Evolutionary conservation across 2,113 vertebrate genomes (phyloP), one percentile per base, ranked within the genome.

Genomic region (Synodontis membranacea): DNA sequence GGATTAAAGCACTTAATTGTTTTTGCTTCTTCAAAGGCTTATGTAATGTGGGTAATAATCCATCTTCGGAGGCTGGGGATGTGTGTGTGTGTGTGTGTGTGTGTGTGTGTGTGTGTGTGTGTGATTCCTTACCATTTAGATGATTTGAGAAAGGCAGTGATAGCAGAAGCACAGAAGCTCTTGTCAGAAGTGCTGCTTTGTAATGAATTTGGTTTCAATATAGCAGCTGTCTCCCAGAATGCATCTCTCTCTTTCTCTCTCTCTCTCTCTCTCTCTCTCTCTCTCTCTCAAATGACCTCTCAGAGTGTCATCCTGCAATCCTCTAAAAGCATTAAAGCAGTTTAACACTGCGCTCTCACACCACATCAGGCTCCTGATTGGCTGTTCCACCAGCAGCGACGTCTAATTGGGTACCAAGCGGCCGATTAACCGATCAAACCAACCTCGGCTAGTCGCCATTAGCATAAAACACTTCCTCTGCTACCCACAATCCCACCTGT

Each of bases 191-290:
- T 28, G 37, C 23, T 25, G 54, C 79, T 81, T 81, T 42, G 56
- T 81, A 60, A 81, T 81, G 79, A 81, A 60, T 60, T 81, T 60
- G 54, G 23, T 81, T 81, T 81, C 54, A 81, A 81, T 81, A 81
- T 60, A 81, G 79, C 70, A 74, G 70, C 39, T 74, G 79, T 81
- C 54, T 81, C 39, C 79, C 54, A 42, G 54, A 54, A 80, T 56
- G 68, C 68, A 34, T 64, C 25, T 44, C 80, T 62, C 39, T 9
- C 31, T 50, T 17, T 21, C 42, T 12, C 17, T 52, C 28, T 42
- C 82, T 50, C 21, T 42, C 15, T 25, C 10, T 10, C 11, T 74
- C 23, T 2, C 25, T 58, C 50, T 54, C 34, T 14, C 15, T 66
- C 50, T 8, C 44, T 37, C 82, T 42, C 21, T 46, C 9, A 46